Evolutionary conservation across 2,888 invertebrate species (phyloP).

Genomic region (Luperina nickerlii): DNA sequence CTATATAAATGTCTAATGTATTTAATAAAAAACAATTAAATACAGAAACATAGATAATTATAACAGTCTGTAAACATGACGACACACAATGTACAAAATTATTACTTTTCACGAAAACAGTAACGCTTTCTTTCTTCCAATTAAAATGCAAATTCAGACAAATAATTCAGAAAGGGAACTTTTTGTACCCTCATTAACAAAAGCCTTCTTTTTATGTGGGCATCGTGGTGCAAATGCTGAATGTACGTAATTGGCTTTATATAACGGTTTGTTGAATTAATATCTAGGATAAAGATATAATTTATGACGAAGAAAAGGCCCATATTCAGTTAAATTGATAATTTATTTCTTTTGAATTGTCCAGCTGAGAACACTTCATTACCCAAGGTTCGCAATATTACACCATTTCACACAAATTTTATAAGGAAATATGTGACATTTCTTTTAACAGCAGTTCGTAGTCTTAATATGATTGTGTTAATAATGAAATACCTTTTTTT

Average conservation of each 20-base stretch:
- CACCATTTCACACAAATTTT: conserved; percentile 10
- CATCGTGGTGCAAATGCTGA: conserved; percentile 76
- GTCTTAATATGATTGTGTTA: not conserved
- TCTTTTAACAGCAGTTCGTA: not conserved
- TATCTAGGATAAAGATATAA: conserved; percentile 70
- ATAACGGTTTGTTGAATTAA: conserved; percentile 76
- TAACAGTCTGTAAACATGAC: conserved; percentile 23
- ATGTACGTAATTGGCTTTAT: conserved; percentile 78
- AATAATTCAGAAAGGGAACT: conserved; percentile 81
- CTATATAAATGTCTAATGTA: no score
- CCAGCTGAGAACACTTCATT: conserved; percentile 57
- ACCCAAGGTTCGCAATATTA: conserved; percentile 24
- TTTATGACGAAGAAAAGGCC: conserved; percentile 63
- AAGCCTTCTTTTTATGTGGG: conserved; percentile 75
- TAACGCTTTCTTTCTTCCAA: conserved; percentile 80
- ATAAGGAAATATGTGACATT: not conserved
- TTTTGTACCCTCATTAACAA: conserved; percentile 83
- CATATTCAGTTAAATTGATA: conserved; percentile 59
- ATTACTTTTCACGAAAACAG: conserved; percentile 70
- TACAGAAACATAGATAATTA: not conserved
- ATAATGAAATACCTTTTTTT: not conserved
- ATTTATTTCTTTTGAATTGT: conserved; percentile 58
- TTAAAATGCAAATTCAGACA: conserved; percentile 83
- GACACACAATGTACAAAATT: conserved; percentile 41
- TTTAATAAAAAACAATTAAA: not conserved